Percentiles rank a stretch among this genome's conserved stretches.
Conservation (phyloP, 2,113 vertebrate genomes). For the Rafetus swinhoei region DNA sequence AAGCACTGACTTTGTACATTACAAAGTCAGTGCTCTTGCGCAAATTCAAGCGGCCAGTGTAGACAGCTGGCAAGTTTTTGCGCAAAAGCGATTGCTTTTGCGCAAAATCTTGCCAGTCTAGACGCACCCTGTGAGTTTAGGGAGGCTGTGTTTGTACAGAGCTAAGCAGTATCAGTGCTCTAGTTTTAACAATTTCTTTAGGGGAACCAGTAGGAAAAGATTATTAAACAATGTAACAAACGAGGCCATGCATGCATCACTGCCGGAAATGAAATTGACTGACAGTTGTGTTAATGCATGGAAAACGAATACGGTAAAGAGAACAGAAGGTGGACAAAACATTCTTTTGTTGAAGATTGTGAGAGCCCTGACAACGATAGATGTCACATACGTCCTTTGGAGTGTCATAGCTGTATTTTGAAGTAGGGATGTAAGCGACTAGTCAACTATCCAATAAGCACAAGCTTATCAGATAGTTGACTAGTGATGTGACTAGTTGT, state of each 20-base stretch:
- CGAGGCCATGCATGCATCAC: background rate
- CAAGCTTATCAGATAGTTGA: no score
- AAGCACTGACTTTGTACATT: no score
- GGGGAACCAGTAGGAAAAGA: background rate
- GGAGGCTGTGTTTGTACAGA: background rate
- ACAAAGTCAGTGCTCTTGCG: no score
- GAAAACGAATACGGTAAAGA: slow-evolving; percentile 31
- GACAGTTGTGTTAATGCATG: slow-evolving; percentile 7
- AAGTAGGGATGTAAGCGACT: background rate
- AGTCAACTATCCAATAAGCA: no score
- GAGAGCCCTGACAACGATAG: slow-evolving; percentile 42
- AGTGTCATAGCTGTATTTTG: background rate
- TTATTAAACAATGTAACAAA: slow-evolving; percentile 12
- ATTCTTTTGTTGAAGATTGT: background rate
- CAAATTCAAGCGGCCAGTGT: no score
- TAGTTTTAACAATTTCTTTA: background rate
- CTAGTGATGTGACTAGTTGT: no score
- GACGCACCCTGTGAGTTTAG: no score
- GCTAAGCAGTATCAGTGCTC: background rate
- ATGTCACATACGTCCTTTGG: slow-evolving; percentile 39
- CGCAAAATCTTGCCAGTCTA: no score
- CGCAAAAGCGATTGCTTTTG: no score
- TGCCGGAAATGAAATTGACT: slow-evolving; percentile 3
- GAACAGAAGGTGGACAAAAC: slow-evolving; percentile 19
- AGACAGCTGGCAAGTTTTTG: no score